phyloP scores from a whole-genome alignment of 2,113 vertebrate genomes.

The Microcebus murinus region DNA sequence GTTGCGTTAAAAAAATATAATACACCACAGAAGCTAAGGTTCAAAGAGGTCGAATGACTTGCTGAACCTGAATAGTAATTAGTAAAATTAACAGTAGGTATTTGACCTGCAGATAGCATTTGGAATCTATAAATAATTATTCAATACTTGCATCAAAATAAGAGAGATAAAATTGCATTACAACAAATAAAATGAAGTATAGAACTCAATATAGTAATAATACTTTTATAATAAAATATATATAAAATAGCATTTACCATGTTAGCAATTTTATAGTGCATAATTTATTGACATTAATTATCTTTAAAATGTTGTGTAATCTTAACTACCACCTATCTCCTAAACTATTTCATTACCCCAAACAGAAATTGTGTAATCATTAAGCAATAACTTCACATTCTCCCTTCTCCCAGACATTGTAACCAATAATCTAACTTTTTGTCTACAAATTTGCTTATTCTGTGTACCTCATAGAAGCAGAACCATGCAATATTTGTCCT shows the following conservation, averaged over 20 bases:
- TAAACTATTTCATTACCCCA: neutral
- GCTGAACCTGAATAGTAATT: neutral
- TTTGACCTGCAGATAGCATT: neutral
- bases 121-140: neutral
- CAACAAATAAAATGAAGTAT: neutral
- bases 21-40: neutral
- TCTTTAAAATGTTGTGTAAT: neutral
- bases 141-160: neutral
- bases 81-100: neutral
- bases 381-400: too few relatives aligned
- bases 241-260: neutral
- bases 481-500: too few relatives aligned
- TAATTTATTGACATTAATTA: neutral
- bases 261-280: neutral
- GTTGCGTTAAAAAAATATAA: neutral
- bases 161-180: neutral
- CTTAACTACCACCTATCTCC: neutral
- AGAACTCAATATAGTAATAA: neutral
- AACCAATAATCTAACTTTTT: neutral
- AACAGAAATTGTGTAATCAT: too few relatives aligned
- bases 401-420: neutral
- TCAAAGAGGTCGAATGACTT: conserved; percentile 4
- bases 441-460: neutral
- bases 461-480: too few relatives aligned
- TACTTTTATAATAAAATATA: neutral